Evolutionary conservation across 2,113 vertebrate species (phyloP).

Genomic region (Gopherus flavomarginatus): DNA sequence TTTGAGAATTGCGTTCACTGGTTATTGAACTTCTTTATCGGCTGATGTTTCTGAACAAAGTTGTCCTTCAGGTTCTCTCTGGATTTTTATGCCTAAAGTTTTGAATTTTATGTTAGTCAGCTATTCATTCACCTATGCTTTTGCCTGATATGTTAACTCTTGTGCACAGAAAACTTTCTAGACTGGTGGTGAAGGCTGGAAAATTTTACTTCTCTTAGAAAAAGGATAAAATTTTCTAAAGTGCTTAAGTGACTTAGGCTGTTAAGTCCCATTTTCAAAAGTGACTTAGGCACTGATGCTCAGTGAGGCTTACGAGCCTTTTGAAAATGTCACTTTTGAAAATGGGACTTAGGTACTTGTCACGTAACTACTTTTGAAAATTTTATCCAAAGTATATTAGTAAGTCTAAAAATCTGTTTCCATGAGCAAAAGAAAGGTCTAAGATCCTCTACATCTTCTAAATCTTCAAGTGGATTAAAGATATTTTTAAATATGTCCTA

Average conservation of each 20-base stretch:
- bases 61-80: not conserved
- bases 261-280: not conserved
- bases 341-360: not conserved
- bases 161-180: conserved; percentile 12
- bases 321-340: not conserved
- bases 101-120: not conserved
- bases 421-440: not conserved
- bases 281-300: not conserved
- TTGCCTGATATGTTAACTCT: not conserved
- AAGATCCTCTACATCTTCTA: not conserved
- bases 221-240: not conserved
- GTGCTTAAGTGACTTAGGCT: not conserved
- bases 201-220: not conserved
- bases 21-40: not conserved
- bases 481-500: not conserved
- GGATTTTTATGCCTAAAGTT: not conserved
- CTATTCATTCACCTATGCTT: not conserved
- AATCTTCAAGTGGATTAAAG: not conserved
- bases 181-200: not conserved
- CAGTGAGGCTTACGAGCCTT: not conserved
- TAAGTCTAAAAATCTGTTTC: not conserved
- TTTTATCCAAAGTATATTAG: not conserved
- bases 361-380: not conserved
- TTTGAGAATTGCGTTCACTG: not conserved
- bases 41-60: not conserved